Conservation (phyloP, 2,113 vertebrate genomes). For the Prolemur simus region DNA sequence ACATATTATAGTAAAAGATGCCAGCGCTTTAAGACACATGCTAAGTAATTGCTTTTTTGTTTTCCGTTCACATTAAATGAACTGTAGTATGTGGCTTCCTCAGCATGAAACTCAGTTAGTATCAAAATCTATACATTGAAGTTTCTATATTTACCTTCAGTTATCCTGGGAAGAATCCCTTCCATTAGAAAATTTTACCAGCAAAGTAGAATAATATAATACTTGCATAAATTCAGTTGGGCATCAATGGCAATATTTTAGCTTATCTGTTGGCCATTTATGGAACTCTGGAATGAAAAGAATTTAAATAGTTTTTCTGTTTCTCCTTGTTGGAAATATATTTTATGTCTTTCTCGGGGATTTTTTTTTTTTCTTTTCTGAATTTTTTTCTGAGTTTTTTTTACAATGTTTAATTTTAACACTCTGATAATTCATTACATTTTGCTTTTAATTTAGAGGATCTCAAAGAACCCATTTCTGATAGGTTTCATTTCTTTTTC, state of each 20-base stretch:
- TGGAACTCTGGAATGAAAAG: background rate
- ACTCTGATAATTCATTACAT: background rate
- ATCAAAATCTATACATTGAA: background rate
- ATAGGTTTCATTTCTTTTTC: background rate
- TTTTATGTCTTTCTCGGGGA: background rate
- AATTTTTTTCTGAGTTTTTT: background rate
- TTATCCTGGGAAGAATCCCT: background rate
- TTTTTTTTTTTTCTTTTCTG: background rate
- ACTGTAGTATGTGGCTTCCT: background rate
- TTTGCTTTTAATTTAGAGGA: background rate
- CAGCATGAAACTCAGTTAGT: background rate
- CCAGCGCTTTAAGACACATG: background rate
- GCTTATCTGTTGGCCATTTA: background rate
- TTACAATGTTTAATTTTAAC: background rate
- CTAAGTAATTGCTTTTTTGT: background rate
- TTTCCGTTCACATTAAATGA: background rate
- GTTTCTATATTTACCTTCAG: background rate
- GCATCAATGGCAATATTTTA: background rate
- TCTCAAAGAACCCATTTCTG: background rate
- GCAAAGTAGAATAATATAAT: background rate
- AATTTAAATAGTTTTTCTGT: background rate
- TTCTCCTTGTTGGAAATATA: background rate
- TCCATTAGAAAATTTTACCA: background rate
- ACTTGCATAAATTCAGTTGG: background rate
- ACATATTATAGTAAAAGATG: background rate